Conservation (phyloP, 2,113 vertebrate genomes). For the Chascanopsetta lugubris region DNA sequence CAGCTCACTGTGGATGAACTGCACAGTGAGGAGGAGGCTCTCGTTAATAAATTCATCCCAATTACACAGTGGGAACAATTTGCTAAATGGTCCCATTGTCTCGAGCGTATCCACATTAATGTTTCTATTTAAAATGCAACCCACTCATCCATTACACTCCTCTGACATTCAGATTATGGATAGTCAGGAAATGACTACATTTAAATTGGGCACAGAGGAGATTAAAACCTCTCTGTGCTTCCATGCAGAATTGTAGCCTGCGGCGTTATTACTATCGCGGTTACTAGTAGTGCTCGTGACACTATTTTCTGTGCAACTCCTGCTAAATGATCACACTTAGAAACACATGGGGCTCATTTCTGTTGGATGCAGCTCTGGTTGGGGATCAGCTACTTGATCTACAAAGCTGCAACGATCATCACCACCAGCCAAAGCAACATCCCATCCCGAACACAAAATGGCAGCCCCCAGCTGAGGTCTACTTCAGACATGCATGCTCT, state of each 20-base stretch:
- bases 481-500: too few relatives aligned
- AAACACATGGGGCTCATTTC: too few relatives aligned
- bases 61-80: conserved; percentile 48
- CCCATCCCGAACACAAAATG: not conserved
- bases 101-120: conserved; percentile 40
- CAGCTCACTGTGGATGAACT: not conserved
- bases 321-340: not conserved
- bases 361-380: too few relatives aligned
- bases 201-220: conserved; percentile 44
- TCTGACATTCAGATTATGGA: conserved; percentile 55
- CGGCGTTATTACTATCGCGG: not conserved
- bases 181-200: conserved; percentile 56
- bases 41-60: conserved; percentile 34
- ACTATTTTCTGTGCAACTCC: not conserved
- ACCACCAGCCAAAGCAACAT: not conserved
- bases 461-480: too few relatives aligned
- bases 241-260: not conserved
- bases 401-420: not conserved
- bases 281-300: not conserved
- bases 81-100: conserved; percentile 42
- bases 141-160: conserved; percentile 56
- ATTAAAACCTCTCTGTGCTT: conserved; percentile 33
- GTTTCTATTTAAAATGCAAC: conserved; percentile 55
- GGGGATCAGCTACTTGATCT: not conserved
- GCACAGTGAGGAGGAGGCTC: not conserved